These are phyloP conservation scores for Cetonia aurata DNA, from an alignment of 2,888 invertebrate genomes.

Conservation along the genomic window DNA sequence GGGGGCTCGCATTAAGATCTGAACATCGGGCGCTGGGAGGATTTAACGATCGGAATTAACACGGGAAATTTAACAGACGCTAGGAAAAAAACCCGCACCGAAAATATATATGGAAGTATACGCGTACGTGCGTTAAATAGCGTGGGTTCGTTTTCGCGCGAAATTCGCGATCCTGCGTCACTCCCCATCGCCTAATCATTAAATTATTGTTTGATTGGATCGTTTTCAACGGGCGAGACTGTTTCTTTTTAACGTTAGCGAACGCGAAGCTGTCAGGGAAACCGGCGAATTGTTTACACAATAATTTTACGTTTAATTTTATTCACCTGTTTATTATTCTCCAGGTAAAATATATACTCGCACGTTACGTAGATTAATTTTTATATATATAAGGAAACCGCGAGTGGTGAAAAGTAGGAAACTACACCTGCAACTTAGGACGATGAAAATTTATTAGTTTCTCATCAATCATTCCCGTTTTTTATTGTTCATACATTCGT, in stretches of 20 bases:
- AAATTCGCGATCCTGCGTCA: conserved; percentile 15
- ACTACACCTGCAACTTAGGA: too few species aligned
- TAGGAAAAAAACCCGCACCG: neutral
- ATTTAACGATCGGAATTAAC: conserved; percentile 19
- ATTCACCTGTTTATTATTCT: conserved; percentile 39
- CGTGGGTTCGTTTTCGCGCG: conserved; percentile 13
- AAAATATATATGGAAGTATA: too few species aligned
- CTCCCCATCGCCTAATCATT: conserved; percentile 20
- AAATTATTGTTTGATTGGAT: conserved; percentile 32
- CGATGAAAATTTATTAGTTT: too few species aligned
- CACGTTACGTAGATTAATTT: too few species aligned
- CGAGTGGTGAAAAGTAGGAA: too few species aligned
- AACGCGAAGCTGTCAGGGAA: conserved; percentile 10
- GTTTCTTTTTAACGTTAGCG: neutral
- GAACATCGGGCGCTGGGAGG: conserved; percentile 3
- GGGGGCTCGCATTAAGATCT: neutral
- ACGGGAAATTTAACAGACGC: conserved; percentile 26
- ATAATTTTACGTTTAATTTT: conserved; percentile 28
- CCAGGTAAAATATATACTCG: conserved; percentile 1
- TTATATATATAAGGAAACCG: too few species aligned
- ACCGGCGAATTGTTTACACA: conserved; percentile 20
- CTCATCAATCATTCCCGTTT: too few species aligned
- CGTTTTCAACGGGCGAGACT: conserved; percentile 12
- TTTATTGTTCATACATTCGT: too few species aligned
- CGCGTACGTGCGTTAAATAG: neutral